Base-by-base conservation (phyloP, 2,888 invertebrate genomes). In the Zeuzera pyrina region DNA sequence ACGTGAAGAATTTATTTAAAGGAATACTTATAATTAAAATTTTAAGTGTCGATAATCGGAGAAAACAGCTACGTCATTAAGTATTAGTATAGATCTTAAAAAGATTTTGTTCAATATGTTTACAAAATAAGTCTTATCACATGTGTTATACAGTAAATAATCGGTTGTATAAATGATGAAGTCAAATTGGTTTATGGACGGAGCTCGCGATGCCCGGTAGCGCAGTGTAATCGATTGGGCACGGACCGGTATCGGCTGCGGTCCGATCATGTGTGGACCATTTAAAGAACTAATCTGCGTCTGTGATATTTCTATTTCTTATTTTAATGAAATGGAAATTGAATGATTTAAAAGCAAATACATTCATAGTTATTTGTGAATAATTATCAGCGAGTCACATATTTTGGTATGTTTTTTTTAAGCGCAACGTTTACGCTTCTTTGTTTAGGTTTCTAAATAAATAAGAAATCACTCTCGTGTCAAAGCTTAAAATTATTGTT, bases 161-260 rank as follows among this genome's bases (percentile, higher is more conserved):
- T 25, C 13, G 25, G 12, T 25, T 4, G 13, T 2, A 7, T 3
- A 12, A 12, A 12, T 25, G 6, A 7, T 12, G 25, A 10, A 10
- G 25, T 15, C 16, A 25, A 35, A 15, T 31, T 23, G 8, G 28
- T 33, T 36, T 36, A 28, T 19, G 36, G 24, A 28, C 35, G 24
- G 12, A 36, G 38, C 37, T 34, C 34, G 29, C 25, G 45, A 51
- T 55, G 53, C 47, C 61, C 73, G 60, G 74, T 69, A 74, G 73
- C 66, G 57, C 41, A 50, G 35, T 47, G 35, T 53, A 74, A 77
- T 74, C 67, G 61, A 71, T 74, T 71, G 47, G 62, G 41, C 43
- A 54, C 56, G 67, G 62, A 48, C 47, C 41, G 49, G 57, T 52
- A 56, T 57, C 47, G n/a, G 46, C 45, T 43, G 47, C 43, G 42